Evolutionary conservation across 2,797 vertebrate species (phyloP).

Genomic region (Pseudotriccus pelzelni): DNA sequence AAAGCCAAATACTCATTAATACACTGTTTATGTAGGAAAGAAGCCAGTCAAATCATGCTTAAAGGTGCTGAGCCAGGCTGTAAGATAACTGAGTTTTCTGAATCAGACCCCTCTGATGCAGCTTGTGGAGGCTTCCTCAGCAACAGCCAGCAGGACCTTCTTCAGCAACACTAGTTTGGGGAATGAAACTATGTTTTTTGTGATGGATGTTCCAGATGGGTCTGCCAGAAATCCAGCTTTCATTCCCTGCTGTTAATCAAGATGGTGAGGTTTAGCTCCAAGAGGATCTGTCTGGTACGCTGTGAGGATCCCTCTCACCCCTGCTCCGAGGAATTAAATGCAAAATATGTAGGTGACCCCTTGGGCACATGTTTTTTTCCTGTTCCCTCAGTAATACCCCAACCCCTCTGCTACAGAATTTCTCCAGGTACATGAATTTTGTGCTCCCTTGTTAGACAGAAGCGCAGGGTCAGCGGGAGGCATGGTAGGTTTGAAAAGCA

Average conservation of each 20-base stretch:
- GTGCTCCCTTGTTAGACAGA: too few relatives aligned
- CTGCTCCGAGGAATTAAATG: neutral
- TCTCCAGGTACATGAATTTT: neutral
- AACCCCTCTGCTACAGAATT: neutral
- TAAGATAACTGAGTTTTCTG: neutral
- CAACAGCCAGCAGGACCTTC: neutral
- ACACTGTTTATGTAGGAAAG: conserved; percentile 22
- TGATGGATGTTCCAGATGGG: neutral
- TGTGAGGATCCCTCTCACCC: neutral
- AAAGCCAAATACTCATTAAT: conserved; percentile 18
- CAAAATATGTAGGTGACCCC: neutral
- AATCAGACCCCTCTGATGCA: neutral
- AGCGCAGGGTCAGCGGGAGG: neutral
- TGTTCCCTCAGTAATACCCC: neutral
- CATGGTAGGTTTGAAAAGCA: neutral
- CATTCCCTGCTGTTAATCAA: neutral
- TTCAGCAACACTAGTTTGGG: neutral
- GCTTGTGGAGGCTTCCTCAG: neutral
- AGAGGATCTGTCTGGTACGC: neutral
- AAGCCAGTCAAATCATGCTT: neutral
- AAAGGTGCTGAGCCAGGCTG: neutral
- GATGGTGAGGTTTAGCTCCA: neutral
- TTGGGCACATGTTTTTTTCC: neutral
- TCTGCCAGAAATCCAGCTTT: neutral
- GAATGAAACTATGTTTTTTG: neutral